These are phyloP conservation scores for Ptyas mucosa DNA, from an alignment of 2,113 vertebrate species.

Conservation along the genomic window DNA sequence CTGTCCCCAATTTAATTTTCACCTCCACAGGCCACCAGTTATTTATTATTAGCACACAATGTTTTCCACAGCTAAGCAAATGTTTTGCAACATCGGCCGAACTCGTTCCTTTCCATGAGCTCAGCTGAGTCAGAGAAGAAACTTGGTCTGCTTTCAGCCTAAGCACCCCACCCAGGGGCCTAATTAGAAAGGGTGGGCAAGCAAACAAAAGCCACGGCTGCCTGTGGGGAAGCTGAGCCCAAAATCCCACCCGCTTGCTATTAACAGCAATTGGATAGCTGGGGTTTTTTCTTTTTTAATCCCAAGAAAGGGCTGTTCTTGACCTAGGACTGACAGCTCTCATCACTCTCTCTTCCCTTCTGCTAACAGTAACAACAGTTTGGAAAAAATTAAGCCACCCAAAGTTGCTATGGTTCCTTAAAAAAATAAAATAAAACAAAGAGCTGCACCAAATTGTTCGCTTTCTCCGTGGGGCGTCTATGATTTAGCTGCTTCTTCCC, in stretches of 20 bases:
- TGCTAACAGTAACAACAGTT: background rate
- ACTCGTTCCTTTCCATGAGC: constrained; percentile 16
- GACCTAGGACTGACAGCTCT: background rate
- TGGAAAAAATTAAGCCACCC: background rate
- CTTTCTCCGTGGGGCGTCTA: background rate
- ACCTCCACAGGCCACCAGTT: background rate
- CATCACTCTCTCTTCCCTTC: background rate
- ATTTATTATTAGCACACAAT: background rate
- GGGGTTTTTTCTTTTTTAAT: background rate
- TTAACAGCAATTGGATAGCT: background rate
- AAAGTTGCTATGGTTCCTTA: background rate
- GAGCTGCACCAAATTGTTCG: background rate
- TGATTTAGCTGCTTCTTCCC: background rate
- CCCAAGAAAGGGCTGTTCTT: background rate
- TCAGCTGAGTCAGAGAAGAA: background rate
- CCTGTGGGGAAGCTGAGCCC: background rate
- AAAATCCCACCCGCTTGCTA: background rate
- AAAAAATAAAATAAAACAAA: background rate
- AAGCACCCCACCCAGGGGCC: background rate
- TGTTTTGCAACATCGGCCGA: constrained; percentile 9
- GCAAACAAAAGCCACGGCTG: background rate
- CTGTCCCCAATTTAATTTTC: background rate
- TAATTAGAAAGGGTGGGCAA: background rate
- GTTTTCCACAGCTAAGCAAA: constrained; percentile 25
- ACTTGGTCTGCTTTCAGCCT: background rate